These are phyloP conservation scores for Laticauda laticaudata DNA, from an alignment of 2,113 vertebrate genomes.

Conservation along the genomic window DNA sequence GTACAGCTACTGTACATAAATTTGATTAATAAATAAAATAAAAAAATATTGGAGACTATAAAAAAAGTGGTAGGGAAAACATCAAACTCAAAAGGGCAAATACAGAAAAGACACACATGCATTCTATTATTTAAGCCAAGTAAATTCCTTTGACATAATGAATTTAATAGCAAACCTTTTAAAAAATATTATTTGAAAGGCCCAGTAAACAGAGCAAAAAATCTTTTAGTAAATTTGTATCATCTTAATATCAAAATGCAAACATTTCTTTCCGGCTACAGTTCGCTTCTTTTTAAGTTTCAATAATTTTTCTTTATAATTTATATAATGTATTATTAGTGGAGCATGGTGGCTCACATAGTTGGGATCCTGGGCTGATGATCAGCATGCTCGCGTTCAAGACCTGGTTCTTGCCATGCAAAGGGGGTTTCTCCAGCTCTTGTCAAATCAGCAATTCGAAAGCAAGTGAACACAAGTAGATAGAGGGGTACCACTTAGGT, in stretches of 20 bases:
- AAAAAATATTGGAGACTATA: not conserved
- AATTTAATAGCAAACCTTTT: not conserved
- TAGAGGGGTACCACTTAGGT: not conserved
- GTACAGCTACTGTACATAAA: not conserved
- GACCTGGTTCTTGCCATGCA: not conserved
- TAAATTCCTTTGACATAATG: not conserved
- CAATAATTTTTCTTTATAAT: not conserved
- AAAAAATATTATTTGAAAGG: not conserved
- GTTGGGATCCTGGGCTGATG: not conserved
- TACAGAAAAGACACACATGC: not conserved
- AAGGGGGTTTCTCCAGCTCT: not conserved
- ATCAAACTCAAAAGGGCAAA: not conserved
- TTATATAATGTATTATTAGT: not conserved
- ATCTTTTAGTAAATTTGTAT: not conserved
- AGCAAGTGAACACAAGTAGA: not conserved
- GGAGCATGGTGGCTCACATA: not conserved
- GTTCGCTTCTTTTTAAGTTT: not conserved
- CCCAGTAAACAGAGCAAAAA: not conserved
- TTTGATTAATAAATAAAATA: not conserved
- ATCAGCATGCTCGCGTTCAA: not conserved
- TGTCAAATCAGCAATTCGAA: not conserved
- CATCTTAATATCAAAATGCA: not conserved
- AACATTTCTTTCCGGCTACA: not conserved
- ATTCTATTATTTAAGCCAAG: not conserved
- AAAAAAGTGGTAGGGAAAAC: not conserved